Conservation (phyloP, 1,140 invertebrate species). For the Megalopta genalis region DNA sequence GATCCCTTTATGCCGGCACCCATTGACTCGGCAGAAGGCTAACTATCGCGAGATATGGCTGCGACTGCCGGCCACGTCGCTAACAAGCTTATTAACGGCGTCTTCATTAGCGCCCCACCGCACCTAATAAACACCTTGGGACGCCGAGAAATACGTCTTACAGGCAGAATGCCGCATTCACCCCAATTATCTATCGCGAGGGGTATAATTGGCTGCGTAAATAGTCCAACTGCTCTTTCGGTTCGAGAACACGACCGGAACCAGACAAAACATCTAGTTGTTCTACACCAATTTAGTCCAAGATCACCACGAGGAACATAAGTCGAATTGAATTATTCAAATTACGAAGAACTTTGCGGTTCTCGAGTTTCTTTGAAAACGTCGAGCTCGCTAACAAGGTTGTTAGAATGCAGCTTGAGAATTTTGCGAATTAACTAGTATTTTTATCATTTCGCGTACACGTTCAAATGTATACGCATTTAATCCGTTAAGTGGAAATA, state of each 20-base stretch:
- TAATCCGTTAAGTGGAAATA: too few species aligned
- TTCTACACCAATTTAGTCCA: not conserved
- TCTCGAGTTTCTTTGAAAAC: too few species aligned
- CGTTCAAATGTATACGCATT: too few species aligned
- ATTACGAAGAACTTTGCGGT: too few species aligned
- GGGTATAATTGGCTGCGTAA: not conserved
- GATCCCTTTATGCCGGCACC: conserved; percentile 20
- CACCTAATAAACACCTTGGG: conserved; percentile 21
- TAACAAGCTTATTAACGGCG: conserved; percentile 46
- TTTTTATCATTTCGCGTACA: too few species aligned
- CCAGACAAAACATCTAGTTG: too few species aligned
- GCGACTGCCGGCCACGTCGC: conserved; percentile 17
- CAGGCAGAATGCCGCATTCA: not conserved
- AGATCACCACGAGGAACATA: not conserved
- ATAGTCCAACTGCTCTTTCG: not conserved
- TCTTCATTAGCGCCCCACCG: conserved; percentile 7
- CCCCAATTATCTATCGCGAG: conserved; percentile 4
- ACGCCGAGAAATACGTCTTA: conserved; percentile 14
- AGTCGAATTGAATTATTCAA: not conserved
- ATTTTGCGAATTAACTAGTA: too few species aligned
- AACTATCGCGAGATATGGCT: conserved; percentile 3
- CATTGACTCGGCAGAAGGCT: conserved; percentile 24
- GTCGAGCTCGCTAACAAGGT: too few species aligned
- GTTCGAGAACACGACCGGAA: not conserved
- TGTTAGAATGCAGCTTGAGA: too few species aligned